Percentiles rank a stretch among this genome's conserved stretches.
Evolutionary conservation across 2,888 invertebrate genomes (phyloP).

Genomic region (Plebejus argus): DNA sequence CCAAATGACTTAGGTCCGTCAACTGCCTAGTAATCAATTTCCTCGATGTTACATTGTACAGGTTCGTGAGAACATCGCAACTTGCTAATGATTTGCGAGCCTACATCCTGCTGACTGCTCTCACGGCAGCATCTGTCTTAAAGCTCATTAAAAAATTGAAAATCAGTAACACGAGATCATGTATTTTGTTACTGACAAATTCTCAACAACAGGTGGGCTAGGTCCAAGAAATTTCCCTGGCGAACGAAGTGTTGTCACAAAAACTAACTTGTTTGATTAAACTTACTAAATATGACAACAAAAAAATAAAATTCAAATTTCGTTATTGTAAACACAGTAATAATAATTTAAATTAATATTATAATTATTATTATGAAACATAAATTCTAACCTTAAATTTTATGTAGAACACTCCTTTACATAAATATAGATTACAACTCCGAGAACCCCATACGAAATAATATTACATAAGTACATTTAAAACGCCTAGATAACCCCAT

Average conservation of each 20-base stretch:
- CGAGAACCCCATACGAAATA: too few relatives aligned
- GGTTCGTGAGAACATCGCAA: background rate
- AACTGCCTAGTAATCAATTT: too few relatives aligned
- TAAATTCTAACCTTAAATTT: too few relatives aligned
- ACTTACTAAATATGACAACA: background rate
- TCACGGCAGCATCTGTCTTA: conserved; percentile 9
- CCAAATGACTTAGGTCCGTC: too few relatives aligned
- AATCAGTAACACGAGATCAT: background rate
- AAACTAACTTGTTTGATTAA: background rate
- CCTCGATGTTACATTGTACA: too few relatives aligned
- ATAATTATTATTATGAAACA: too few relatives aligned
- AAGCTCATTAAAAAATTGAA: conserved; percentile 17
- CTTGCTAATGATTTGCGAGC: background rate
- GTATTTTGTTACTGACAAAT: conserved; percentile 19
- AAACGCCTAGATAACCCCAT: too few relatives aligned
- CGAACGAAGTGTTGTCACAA: background rate
- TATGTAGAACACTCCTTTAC: too few relatives aligned
- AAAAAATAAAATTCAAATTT: background rate
- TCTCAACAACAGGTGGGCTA: background rate
- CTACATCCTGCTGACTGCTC: conserved; percentile 7
- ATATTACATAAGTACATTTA: too few relatives aligned
- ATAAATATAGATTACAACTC: too few relatives aligned
- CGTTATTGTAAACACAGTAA: too few relatives aligned
- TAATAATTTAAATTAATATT: too few relatives aligned
- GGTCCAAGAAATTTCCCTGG: conserved; percentile 3